phyloP scores from a whole-genome alignment of 2,797 vertebrate genomes.

The Fringilla coelebs region DNA sequence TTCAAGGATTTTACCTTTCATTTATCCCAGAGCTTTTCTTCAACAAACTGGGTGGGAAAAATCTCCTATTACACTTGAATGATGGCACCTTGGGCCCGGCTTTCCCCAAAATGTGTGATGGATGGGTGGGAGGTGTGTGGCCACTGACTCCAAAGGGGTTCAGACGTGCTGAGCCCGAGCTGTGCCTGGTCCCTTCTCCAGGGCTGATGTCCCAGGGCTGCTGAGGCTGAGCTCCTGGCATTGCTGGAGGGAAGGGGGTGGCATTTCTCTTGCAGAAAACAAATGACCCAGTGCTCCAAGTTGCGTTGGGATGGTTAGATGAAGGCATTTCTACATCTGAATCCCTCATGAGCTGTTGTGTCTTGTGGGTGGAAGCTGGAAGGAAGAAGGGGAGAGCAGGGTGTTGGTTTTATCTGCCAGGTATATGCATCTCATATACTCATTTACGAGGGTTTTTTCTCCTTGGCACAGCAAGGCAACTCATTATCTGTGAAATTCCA shows the following conservation, averaged over 20 bases:
- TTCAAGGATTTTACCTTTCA: slow-evolving; percentile 48
- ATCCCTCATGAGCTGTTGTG: neutral
- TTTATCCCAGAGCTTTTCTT: slow-evolving; percentile 34
- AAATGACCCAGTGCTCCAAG: accelerated
- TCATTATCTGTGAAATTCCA: neutral
- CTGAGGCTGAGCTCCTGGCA: neutral
- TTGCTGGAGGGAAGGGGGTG: neutral
- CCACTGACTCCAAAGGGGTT: neutral
- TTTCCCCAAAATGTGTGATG: neutral
- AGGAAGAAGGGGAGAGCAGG: neutral
- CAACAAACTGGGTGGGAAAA: slow-evolving; percentile 16
- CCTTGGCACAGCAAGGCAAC: neutral
- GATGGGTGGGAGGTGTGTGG: neutral
- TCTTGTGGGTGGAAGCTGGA: neutral
- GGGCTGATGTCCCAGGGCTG: neutral
- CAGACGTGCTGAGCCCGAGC: accelerated
- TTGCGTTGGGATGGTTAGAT: neutral
- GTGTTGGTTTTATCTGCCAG: neutral
- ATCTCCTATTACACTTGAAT: neutral
- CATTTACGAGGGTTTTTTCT: neutral
- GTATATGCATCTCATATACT: accelerated
- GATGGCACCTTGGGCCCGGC: neutral
- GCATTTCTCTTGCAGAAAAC: neutral
- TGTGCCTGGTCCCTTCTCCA: neutral
- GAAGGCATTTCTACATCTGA: neutral